Base-by-base conservation (phyloP, 2,113 vertebrate genomes). In the Acanthochromis polyacanthus region DNA sequence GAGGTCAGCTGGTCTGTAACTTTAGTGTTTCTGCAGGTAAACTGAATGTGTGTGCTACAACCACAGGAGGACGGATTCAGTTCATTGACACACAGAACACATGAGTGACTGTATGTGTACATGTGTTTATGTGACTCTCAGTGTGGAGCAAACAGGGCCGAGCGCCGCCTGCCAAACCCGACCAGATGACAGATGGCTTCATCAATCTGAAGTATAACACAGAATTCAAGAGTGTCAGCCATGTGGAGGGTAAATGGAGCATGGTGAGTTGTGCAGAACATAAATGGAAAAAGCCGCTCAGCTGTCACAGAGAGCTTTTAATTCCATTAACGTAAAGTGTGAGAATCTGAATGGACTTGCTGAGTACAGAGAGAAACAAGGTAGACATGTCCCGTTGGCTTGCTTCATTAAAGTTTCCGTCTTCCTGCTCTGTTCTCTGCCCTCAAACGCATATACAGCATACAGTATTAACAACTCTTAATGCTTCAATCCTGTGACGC, bases 111-210 rank as follows among this genome's bases (percentile, higher is more conserved):
- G 16, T 53, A 43, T 62, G 15, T 38, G n/a, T 17, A 43, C 71
- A 71, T 17, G 38, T 85, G 57, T 63, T 63, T 53, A 56, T 62
- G 32, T 59, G 56, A 30, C 51, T 63, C 4, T 12, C 50, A 46
- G 56, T 25, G 3, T 74, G 38, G 17, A 19, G 17, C 38, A 20
- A 14, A 38, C 45, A 51, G 10, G 52, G 55, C 63, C 14, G 1
- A 25, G 16, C 0, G 0, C 62, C 55, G 38, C 22, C 83, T 71
- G 63, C 64, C 40, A 71, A 68, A 50, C 19, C 10, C 30, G 48
- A 77, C 72, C 5, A 50, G 71, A 78, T 65, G 72, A 86, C 82
- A 92, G 74, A 86, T 91, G 86, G 86, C 77, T 88, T 80, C 65
- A 82, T 86, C 65, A 80, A 46, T 78, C 58, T 71, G 74, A 81